Evolutionary conservation across 1,140 invertebrate species (phyloP).

Genomic region (Glossosoma conforme): DNA sequence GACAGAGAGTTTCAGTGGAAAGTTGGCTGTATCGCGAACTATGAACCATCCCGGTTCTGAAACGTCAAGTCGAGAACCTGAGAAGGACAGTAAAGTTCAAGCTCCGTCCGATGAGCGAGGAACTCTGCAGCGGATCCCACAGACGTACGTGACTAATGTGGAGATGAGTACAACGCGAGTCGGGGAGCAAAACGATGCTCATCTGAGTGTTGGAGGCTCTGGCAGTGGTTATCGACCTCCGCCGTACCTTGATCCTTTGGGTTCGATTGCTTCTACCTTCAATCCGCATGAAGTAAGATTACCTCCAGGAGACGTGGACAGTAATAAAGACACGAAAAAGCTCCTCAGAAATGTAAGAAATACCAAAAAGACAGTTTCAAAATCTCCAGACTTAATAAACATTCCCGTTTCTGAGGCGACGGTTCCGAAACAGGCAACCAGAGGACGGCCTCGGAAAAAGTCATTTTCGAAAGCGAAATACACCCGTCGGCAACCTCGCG

Average conservation of each 20-base stretch:
- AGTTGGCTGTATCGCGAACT: constrained; percentile 35
- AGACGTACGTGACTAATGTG: constrained; percentile 32
- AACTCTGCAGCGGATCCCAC: constrained; percentile 18
- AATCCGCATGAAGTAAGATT: no score
- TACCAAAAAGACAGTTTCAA: no score
- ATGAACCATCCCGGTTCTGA: background rate
- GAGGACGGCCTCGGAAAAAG: constrained; percentile 28
- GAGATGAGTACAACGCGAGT: no score
- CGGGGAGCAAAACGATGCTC: no score
- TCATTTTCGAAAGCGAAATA: constrained; percentile 29
- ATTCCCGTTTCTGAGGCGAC: constrained; percentile 44
- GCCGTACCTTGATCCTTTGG: no score
- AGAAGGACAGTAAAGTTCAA: constrained; percentile 12
- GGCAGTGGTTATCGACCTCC: no score
- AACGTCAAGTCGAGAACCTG: constrained; percentile 21
- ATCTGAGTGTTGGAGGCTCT: no score
- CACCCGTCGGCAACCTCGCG: constrained; percentile 20
- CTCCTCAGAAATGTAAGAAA: no score
- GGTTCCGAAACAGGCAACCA: constrained; percentile 43
- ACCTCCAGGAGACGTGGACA: no score
- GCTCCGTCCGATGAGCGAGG: background rate
- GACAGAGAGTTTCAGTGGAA: constrained; percentile 44
- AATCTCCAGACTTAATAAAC: no score
- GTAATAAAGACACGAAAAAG: no score
- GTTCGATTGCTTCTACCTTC: no score